Base-by-base conservation (phyloP, 2,113 vertebrate species). In the Actinemys pallida region DNA sequence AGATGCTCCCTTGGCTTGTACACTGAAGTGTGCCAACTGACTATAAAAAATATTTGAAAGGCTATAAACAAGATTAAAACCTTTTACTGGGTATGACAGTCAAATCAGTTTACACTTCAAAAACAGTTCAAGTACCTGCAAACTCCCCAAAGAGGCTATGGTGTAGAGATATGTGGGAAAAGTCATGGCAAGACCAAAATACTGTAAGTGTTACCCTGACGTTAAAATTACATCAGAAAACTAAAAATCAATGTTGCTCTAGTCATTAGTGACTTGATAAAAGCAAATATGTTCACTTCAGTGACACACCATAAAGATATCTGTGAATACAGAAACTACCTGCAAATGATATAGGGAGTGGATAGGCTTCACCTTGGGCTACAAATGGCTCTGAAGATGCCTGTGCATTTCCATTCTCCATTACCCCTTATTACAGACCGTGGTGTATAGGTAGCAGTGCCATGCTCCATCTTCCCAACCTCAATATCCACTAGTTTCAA, bases 171-270 rank as follows among this genome's bases (percentile, higher is more conserved):
- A 72, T 39, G 35, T 39, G 35, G 65, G 65, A 52, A 87, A 90
- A 92, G 31, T 83, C 87, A 5, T 85, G 82, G 90, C 93, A 81
- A 8, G 85, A 96, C 72, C 78, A 78, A 39, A 94, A 94, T 72
- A 76, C 87, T 72, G 39, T 95, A 94, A 83, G 76, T 89, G 95
- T 89, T 93, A 4, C 76, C 83, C 81, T 78, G 59, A 96, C 10
- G 84, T 62, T 45, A 93, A 94, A 89, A 3, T 93, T 91, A 89
- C 86, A 81, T 93, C 91, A 88, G 78, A 62, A 90, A 90, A 95
- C 0, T 86, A 90, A 95, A 92, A 96, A 95, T 95, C 85, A 94
- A 42, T 84, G 92, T 86, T 89, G 65, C 86, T 56, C 0, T 1
- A 95, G 86, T 65, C 89, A 84, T n/a, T 84, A 90, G 54, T 0